Conservation (phyloP, 2,888 invertebrate species). For the Luffia ferchaultella region DNA sequence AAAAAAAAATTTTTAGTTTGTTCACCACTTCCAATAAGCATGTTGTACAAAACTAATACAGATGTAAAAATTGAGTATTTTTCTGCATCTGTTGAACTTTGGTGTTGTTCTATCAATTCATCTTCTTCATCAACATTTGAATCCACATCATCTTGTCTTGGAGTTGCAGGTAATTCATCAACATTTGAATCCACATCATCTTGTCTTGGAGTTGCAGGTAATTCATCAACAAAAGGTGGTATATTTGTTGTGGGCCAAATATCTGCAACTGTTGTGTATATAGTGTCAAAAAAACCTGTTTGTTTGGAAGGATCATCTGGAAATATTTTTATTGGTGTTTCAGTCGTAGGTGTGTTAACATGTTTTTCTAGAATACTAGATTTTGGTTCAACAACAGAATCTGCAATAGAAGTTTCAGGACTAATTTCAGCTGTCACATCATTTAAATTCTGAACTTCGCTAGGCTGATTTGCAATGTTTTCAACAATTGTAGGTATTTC, state of each 20-base stretch:
- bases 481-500: background rate
- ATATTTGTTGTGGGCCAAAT: conserved; percentile 40
- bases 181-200: conserved; percentile 22
- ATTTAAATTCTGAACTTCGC: no score
- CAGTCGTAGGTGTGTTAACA: no score
- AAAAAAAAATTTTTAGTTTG: background rate
- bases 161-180: conserved; percentile 22
- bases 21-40: background rate
- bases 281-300: conserved; percentile 34
- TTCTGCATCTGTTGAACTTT: no score
- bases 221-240: background rate
- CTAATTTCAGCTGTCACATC: conserved; percentile 13
- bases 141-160: conserved; percentile 29
- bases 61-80: no score
- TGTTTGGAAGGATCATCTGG: conserved; percentile 7
- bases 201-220: conserved; percentile 27
- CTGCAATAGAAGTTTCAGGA: background rate
- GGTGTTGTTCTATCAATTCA: no score
- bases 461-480: no score
- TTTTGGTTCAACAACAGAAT: no score
- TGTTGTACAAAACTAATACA: background rate
- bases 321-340: no score
- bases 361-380: no score
- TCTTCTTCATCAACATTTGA: background rate
- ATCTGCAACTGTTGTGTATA: conserved; percentile 40